Evolutionary conservation across 2,888 invertebrate species (phyloP), one percentile per base, ranked within the genome.

Genomic region (Empis livida): DNA sequence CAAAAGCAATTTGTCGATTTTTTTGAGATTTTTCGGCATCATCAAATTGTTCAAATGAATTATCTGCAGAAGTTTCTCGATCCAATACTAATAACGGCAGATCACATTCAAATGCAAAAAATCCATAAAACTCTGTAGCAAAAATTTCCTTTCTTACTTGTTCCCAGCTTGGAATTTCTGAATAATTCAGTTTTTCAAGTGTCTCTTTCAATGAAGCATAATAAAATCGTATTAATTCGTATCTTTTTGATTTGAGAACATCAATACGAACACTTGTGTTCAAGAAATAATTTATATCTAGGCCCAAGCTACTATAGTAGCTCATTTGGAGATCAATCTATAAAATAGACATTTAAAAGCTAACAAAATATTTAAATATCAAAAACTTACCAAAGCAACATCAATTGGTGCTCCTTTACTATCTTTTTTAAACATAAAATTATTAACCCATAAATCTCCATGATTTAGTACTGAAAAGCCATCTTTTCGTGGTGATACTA

Each of bases 361-460:
- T 1, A 9, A 1, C n/a, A 23, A 13, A 35, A n/a, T n/a, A n/a
- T 35, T 35, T 35, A n/a, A 13, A 35, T 32, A 5, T 2, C n/a
- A n/a, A 13, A 20, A 11, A 62, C 69, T 65, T 57, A 72, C 71
- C 51, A 72, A 68, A 48, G 64, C 64, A 40, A 70, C 65, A 56
- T 74, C 72, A 43, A 63, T 63, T 42, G 63, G 63, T 48, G 64
- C 63, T 47, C 62, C 55, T 23, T 60, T 52, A 4, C 57, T 55
- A 47, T 68, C 55, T 53, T 74, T 73, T 35, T 61, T 60, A 57
- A 73, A 74, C 68, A 74, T 67, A 55, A 73, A 71, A 55, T 74
- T 74, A 50, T 73, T 73, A n/a, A 71, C 64, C 74, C 74, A 74
- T 2, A 73, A 61, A 54, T 74, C 74, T 11, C 73, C 74, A 55